Evolutionary conservation across 2,888 invertebrate genomes (phyloP), one percentile per base, ranked within the genome.

Genomic region (Heliconius erato): DNA sequence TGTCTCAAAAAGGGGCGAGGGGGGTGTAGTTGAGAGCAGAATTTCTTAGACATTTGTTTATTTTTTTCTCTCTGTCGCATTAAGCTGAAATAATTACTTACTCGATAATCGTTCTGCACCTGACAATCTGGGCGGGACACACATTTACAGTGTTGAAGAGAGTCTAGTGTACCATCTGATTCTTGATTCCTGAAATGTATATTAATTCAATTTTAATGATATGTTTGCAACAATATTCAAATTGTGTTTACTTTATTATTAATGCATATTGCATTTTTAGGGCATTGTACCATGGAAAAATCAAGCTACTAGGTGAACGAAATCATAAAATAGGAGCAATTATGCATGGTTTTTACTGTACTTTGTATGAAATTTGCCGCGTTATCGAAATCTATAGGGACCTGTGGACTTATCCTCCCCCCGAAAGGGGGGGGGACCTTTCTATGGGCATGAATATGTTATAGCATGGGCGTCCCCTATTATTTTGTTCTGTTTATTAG

Each of bases 71-170:
- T 63, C 63, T n/a, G n/a, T 11, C 11, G 11, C n/a, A 11, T 63
- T 63, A n/a, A 23, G 63, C n/a, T 63, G n/a, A 54, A 23, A 54
- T 54, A 54, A 35, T 6, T 16, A 74, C 89, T 88, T 85, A 94
- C 94, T 76, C 85, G 85, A 2, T 91, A 89, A 40, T 93, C 91
- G 0, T 86, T 87, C 9, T 88, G 88, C 0, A 91, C 90, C 54
- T 84, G 86, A 88, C 95, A 95, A 26, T 92, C 89, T 0, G 92
- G 90, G 2, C 87, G 89, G 11, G 90, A 84, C 14, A 92, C 89
- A 80, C 95, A 95, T 85, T 92, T 93, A 90, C 95, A 95, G 87
- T 89, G 91, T 83, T 91, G 90, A 79, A 93, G 78, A 2, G 93
- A 90, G 86, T 94, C 94, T 72, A 93, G 84, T 0, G 93, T 92